Conservation (phyloP, 2,113 vertebrate species). For the Aegithalos caudatus region DNA sequence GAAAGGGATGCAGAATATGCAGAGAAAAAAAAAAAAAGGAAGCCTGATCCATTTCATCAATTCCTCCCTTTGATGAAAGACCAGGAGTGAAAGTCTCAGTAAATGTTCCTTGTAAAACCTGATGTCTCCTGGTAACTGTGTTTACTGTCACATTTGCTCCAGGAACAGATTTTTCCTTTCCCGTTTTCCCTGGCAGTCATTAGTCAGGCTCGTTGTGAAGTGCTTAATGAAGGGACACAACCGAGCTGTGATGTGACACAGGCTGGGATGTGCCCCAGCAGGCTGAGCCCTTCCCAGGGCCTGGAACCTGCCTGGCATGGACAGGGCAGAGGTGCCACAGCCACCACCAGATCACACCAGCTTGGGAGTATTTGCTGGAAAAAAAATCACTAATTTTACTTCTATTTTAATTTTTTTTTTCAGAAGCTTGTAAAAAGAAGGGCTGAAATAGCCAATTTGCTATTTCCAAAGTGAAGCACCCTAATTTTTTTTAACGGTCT, state of each 20-base stretch:
- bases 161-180: not conserved
- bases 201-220: not conserved
- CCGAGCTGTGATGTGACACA: fast-evolving
- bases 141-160: not conserved
- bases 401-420: not conserved
- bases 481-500: not conserved
- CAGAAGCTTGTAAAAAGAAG: not conserved
- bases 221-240: not conserved
- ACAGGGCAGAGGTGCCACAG: not conserved
- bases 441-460: not conserved
- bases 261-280: not conserved
- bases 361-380: not conserved
- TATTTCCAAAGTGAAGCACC: not conserved
- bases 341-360: not conserved
- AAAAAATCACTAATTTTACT: not conserved
- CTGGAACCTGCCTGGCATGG: not conserved
- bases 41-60: not conserved
- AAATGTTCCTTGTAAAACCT: not conserved
- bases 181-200: not conserved
- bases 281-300: not conserved
- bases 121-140: not conserved
- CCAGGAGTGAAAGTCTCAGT: not conserved
- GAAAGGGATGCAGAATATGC: not conserved
- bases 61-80: not conserved
- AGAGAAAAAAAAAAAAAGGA: not conserved